Percentiles rank a stretch among this genome's conserved stretches.
Evolutionary conservation across 1,140 invertebrate genomes (phyloP).

Genomic region (Hylaeus anthracinus): DNA sequence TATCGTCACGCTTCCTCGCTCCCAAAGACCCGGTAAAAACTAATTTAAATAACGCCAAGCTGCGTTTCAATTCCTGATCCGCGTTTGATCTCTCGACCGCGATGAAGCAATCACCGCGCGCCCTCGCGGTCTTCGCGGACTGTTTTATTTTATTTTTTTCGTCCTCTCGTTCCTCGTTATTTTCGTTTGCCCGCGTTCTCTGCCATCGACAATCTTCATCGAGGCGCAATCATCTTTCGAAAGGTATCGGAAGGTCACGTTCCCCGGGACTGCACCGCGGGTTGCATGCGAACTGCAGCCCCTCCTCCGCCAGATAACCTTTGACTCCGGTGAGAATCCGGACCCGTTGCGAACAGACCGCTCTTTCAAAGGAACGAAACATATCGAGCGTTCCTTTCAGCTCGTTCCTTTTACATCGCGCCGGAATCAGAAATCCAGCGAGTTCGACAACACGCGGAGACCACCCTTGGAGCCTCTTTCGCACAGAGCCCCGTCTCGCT

Average conservation of each 20-base stretch:
- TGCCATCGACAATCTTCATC: conserved; percentile 7
- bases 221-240: conserved; percentile 26
- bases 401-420: neutral
- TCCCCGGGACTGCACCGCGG: neutral
- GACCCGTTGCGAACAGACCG: neutral
- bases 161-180: neutral
- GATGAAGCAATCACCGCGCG: conserved; percentile 13
- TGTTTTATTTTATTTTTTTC: neutral
- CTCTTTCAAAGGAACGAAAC: neutral
- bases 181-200: neutral
- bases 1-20: neutral
- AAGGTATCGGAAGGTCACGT: conserved; percentile 35
- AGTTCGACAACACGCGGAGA: neutral
- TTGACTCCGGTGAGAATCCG: conserved; percentile 5
- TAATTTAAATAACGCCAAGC: conserved; percentile 40
- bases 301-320: neutral
- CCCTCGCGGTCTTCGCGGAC: neutral
- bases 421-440: neutral
- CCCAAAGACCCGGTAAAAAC: conserved; percentile 6
- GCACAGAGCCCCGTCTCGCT: too few species aligned
- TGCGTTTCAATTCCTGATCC: conserved; percentile 32
- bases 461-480: too few species aligned
- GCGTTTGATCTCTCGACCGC: conserved; percentile 34
- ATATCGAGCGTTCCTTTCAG: conserved; percentile 12
- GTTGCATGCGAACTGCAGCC: conserved; percentile 11